Base-by-base conservation (phyloP, 2,888 invertebrate species). In the Plagodis dolabraria region DNA sequence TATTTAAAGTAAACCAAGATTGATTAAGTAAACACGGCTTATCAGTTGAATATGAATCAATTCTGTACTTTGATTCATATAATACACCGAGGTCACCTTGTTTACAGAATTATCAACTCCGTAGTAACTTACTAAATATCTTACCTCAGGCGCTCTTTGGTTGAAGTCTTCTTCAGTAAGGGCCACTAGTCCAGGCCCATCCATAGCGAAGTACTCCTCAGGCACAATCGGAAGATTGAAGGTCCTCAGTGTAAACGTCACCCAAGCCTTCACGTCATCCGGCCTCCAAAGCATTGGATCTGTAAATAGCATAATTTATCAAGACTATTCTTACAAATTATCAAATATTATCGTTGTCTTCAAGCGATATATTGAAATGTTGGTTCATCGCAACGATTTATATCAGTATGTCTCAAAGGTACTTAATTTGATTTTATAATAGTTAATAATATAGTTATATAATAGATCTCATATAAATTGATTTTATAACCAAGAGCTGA, bases 271-370 rank as follows among this genome's bases (percentile, higher is more conserved):
- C 49, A 98, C 98, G 82, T 98, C 96, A 61, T 95, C 94, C 11
- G 95, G 92, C 72, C 95, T 96, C 98, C 98, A 99, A 75, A 95
- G 95, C 80, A 95, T 94, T 67, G 98, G 98, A 94, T 98, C 98
- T 98, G 90, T 7, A 91, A 91, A 57, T 43, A 57, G 42, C 5
- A 47, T 53, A 11, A 38, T 34, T 38, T 55, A 47, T 45, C 6
- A 9, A 33, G 22, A 42, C 36, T 53, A 59, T 50, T 50, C 46
- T 40, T 47, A 40, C 35, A 11, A 9, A 35, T 10, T 7, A n/a
- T 38, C 47, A 60, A 58, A 52, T 51, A 60, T 51, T 47, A 50
- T 43, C 51, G 64, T 71, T 63, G 34, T 60, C 69, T 71, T 58
- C 47, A 53, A 48, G 45, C 22, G 36, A 57, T 40, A 9, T 42